phyloP scores from a whole-genome alignment of 2,888 invertebrate species.

The Morpho deidamia region DNA sequence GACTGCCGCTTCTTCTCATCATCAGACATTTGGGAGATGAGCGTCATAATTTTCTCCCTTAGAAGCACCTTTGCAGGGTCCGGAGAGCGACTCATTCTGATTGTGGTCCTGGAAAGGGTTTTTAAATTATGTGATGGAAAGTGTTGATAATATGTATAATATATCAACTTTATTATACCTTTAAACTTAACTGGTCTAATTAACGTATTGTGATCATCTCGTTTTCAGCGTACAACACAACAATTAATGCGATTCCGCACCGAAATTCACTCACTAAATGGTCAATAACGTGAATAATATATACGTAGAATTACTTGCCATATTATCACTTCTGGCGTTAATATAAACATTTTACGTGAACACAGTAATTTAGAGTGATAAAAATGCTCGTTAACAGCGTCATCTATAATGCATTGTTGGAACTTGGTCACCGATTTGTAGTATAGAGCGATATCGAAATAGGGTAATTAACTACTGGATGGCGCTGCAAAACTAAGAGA shows the following conservation, averaged over 20 bases:
- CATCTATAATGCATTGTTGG: background rate
- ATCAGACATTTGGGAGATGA: constrained; percentile 45
- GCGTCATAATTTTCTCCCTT: constrained; percentile 49
- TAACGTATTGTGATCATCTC: too few relatives aligned
- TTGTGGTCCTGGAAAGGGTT: constrained; percentile 10
- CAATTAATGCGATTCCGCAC: constrained; percentile 9
- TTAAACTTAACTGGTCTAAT: too few relatives aligned
- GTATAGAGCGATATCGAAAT: too few relatives aligned
- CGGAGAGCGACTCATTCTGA: constrained; percentile 50
- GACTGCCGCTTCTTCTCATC: constrained; percentile 65
- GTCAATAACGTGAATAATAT: background rate
- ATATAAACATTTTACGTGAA: too few relatives aligned
- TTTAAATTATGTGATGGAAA: too few relatives aligned
- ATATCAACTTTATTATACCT: too few relatives aligned
- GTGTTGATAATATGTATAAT: too few relatives aligned
- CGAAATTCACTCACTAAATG: constrained; percentile 15
- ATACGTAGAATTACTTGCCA: background rate
- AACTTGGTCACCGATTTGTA: background rate
- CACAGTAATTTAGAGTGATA: too few relatives aligned
- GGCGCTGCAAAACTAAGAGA: too few relatives aligned
- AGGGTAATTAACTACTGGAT: too few relatives aligned
- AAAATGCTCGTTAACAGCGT: background rate
- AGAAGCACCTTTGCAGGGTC: constrained; percentile 56
- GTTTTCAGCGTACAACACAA: too few relatives aligned
- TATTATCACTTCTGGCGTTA: constrained; percentile 3